Evolutionary conservation across 2,888 invertebrate species (phyloP), one percentile per base, ranked within the genome.

Genomic region (Bombyx huttoni): DNA sequence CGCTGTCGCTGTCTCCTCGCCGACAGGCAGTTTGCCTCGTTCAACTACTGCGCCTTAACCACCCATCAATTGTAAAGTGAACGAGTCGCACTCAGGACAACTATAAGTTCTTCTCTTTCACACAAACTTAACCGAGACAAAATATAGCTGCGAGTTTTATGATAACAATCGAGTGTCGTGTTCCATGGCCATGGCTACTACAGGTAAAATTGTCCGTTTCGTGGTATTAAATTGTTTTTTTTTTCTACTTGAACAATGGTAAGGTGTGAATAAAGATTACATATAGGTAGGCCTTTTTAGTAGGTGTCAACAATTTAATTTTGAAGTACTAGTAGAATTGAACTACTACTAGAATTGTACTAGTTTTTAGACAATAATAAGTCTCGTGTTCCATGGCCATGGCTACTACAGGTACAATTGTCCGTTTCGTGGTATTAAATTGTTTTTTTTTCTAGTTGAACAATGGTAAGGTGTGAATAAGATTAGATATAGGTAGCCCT

Each of bases 1-100:
- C 69, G 73, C 80, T 80, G 80, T 70, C 83, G 81, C 72, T 64
- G 59, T 75, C 73, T 70, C 63, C 67, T 73, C 78, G 78, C 78
- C 84, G 83, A 87, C 86, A 80, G 86, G 64, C 78, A 71, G 40
- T 8, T 40, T 40, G 63, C 61, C 60, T 3, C 40, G 40, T 40
- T 40, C 40, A 40, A 40, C 2, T 10, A 53, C 51, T 53, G 49
- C 54, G 52, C 54, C 68, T 74, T 75, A 75, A 75, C 74, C 67
- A 57, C 62, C 12, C 40, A 12, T 1, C 53, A 40, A 12, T 40
- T 10, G 8, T 40, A 3, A 10, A 10, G 6, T 7, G 40, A 10
- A 10, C 3, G 40, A 12, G 9, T 40, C 40, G 12, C 40, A 40
- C 40, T 40, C 40, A 40, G 40, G 12, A 40, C 12, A 40, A 12